Conservation (phyloP, 2,797 vertebrate species). For the Xyrichtys novacula region DNA sequence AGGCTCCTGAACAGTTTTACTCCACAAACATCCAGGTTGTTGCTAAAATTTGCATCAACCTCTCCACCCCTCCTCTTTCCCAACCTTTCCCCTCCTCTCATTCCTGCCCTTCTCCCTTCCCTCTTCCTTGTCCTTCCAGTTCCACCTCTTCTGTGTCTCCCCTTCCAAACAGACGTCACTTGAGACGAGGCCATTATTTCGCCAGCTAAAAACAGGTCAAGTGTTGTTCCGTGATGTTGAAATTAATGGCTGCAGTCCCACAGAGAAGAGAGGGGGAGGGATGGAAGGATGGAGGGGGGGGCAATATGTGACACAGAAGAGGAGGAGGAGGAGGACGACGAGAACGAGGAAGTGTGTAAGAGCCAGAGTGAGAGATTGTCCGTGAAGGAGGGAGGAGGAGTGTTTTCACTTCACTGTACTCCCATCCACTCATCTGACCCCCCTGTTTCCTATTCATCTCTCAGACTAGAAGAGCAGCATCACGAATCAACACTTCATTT, state of each 20-base stretch:
- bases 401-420: conserved; percentile 25
- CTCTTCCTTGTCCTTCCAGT: conserved; percentile 1
- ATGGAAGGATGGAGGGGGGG: too few relatives aligned
- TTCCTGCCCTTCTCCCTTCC: conserved; percentile 18
- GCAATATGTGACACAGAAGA: conserved; percentile 23
- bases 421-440: conserved; percentile 24
- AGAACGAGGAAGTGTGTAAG: conserved; percentile 48
- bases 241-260: conserved; percentile 61
- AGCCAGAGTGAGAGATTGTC: conserved; percentile 46
- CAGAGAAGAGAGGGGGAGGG: conserved; percentile 34
- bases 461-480: conserved; percentile 31
- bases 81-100: conserved; percentile 2
- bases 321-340: conserved; percentile 15
- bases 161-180: conserved; percentile 34
- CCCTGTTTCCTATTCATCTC: conserved; percentile 31
- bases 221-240: conserved; percentile 66
- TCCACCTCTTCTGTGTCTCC: conserved; percentile 26
- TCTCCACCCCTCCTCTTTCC: conserved; percentile 4
- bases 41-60: conserved; percentile 24
- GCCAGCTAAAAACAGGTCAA: conserved; percentile 65
- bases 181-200: conserved; percentile 45
- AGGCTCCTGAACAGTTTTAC: too few relatives aligned
- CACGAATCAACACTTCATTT: conserved; percentile 42
- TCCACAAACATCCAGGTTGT: neutral
- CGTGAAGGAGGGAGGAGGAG: conserved; percentile 21